Percentiles rank a stretch among this genome's conserved stretches.
phyloP scores from a whole-genome alignment of 2,888 invertebrate species.

The Cosmorhoe ocellata region DNA sequence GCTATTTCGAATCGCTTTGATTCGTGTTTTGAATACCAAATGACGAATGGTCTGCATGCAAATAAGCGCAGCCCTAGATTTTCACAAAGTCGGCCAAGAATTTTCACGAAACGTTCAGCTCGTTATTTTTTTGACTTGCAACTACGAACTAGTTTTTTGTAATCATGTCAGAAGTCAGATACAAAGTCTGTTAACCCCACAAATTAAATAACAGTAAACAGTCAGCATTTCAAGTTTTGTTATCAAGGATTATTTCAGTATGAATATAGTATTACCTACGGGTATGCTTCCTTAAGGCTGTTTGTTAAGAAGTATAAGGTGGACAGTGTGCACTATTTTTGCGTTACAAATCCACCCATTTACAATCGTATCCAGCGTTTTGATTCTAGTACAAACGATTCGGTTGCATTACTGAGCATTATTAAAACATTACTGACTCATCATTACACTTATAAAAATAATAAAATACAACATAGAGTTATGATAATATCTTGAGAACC shows the following conservation, averaged over 20 bases:
- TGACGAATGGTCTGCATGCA: constrained; percentile 58
- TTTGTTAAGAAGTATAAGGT: not conserved
- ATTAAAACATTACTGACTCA: too few relatives aligned
- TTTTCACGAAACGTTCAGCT: constrained; percentile 19
- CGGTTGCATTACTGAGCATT: too few relatives aligned
- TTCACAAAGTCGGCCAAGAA: constrained; percentile 12
- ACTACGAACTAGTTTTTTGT: too few relatives aligned
- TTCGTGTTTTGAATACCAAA: constrained; percentile 57
- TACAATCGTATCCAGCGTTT: constrained; percentile 3
- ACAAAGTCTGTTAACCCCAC: too few relatives aligned
- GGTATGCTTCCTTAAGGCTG: not conserved
- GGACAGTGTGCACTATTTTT: not conserved
- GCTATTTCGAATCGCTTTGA: constrained; percentile 54
- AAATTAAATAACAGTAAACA: too few relatives aligned
- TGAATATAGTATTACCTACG: too few relatives aligned
- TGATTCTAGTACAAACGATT: not conserved
- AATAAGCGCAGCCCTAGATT: constrained; percentile 37
- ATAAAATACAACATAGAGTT: too few relatives aligned
- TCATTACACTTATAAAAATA: too few relatives aligned
- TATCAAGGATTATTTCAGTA: too few relatives aligned
- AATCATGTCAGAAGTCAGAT: too few relatives aligned
- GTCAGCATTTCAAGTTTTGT: too few relatives aligned
- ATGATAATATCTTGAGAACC: too few relatives aligned
- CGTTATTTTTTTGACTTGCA: constrained; percentile 1
- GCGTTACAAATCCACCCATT: constrained; percentile 14